phyloP scores from a whole-genome alignment of 2,113 vertebrate species.

The Caranx ignobilis region DNA sequence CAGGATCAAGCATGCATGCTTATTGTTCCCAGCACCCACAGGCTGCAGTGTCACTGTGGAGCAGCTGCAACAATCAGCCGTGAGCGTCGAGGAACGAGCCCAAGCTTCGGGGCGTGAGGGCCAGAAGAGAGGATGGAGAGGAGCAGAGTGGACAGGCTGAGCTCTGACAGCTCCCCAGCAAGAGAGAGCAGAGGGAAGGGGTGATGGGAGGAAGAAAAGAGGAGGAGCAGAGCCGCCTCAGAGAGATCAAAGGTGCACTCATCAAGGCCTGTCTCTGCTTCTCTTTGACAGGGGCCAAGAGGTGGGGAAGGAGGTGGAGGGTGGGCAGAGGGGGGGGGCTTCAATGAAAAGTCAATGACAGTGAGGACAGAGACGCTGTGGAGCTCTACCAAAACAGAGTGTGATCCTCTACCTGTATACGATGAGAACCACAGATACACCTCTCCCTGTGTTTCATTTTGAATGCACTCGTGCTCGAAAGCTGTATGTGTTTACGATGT shows the following conservation, averaged over 20 bases:
- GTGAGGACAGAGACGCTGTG: slow-evolving; percentile 5
- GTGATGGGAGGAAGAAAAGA: slow-evolving; percentile 38
- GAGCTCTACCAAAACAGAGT: slow-evolving; percentile 20
- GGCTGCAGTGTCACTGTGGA: neutral
- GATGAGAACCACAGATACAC: neutral
- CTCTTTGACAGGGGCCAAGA: slow-evolving; percentile 54
- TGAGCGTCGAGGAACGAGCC: slow-evolving; percentile 20
- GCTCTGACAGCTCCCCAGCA: slow-evolving; percentile 53
- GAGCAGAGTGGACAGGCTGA: slow-evolving; percentile 36
- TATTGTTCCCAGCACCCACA: slow-evolving; percentile 23
- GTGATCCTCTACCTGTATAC: slow-evolving; percentile 41
- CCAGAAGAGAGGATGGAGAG: slow-evolving; percentile 48
- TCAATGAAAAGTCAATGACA: slow-evolving; percentile 42
- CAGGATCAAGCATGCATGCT: slow-evolving; percentile 7
- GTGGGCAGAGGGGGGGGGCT: neutral
- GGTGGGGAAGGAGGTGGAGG: neutral
- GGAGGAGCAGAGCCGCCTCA: slow-evolving; percentile 49
- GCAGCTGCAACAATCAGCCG: slow-evolving; percentile 50
- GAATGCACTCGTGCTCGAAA: slow-evolving; percentile 17
- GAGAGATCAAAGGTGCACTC: slow-evolving; percentile 71
- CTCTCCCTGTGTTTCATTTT: slow-evolving; percentile 22
- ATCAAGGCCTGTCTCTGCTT: slow-evolving; percentile 62
- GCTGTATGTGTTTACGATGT: slow-evolving; percentile 25
- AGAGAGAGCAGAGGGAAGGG: slow-evolving; percentile 38
- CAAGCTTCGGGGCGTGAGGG: slow-evolving; percentile 28